Conservation (phyloP, 2,888 invertebrate species). For the Sesamia inferens region DNA sequence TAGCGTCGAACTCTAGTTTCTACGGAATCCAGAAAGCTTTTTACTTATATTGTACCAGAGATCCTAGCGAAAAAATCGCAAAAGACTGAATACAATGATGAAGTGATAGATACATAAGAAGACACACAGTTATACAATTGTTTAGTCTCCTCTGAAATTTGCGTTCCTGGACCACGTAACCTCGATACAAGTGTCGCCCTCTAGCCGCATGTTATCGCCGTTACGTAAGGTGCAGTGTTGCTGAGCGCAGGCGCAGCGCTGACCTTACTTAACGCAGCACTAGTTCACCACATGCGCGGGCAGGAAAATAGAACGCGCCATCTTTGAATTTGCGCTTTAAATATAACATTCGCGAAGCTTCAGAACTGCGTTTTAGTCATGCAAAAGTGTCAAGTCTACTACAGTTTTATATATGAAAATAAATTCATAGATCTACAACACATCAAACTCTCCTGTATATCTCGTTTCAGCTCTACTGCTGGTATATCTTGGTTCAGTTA, state of each 20-base stretch:
- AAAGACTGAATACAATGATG: conserved; percentile 20
- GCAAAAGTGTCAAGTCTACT: conserved; percentile 21
- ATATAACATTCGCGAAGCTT: conserved; percentile 55
- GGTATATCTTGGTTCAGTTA: not conserved
- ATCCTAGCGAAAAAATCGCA: conserved; percentile 16
- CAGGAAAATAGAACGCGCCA: conserved; percentile 58
- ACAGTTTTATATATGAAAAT: conserved; percentile 7
- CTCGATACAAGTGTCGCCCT: conserved; percentile 62
- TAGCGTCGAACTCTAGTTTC: conserved; percentile 26
- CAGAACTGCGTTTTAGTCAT: conserved; percentile 56
- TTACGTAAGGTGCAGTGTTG: conserved; percentile 73
- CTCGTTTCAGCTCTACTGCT: not conserved
- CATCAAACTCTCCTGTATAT: not conserved
- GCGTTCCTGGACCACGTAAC: conserved; percentile 49
- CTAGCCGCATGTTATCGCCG: conserved; percentile 58
- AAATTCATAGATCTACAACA: not conserved
- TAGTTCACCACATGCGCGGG: conserved; percentile 71
- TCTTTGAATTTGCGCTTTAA: conserved; percentile 56
- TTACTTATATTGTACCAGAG: not conserved
- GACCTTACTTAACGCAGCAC: conserved; percentile 82
- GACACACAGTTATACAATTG: conserved; percentile 18
- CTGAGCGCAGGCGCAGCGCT: conserved; percentile 73
- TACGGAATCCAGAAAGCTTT: conserved; percentile 10
- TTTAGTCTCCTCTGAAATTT: conserved; percentile 16
- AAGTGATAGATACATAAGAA: conserved; percentile 3